Evolutionary conservation across 2,113 vertebrate species (phyloP).

Genomic region (Peromyscus polionotus): DNA sequence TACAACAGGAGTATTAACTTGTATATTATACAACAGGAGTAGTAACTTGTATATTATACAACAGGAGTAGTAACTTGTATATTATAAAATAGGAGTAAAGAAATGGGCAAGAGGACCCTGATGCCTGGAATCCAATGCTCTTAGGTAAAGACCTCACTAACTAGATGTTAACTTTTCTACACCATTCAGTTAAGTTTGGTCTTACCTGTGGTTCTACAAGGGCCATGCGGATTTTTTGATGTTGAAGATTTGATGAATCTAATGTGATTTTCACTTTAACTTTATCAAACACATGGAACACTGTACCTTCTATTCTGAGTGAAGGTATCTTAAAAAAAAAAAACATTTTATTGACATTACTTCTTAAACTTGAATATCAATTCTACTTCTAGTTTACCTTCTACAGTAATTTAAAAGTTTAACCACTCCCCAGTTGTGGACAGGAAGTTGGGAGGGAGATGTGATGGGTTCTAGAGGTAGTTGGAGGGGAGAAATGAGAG

Average conservation of each 20-base stretch:
- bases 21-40: background rate
- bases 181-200: background rate
- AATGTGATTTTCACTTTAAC: conserved; percentile 96
- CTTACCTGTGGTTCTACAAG: conserved; percentile 96
- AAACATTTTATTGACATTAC: conserved; percentile 9
- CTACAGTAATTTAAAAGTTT: conserved; percentile 37
- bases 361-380: background rate
- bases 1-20: background rate
- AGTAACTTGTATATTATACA: background rate
- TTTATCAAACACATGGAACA: conserved; percentile 94
- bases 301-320: conserved; percentile 93
- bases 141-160: background rate
- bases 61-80: background rate
- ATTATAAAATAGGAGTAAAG: background rate
- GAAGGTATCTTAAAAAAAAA: conserved; percentile 89
- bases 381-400: conserved; percentile 23
- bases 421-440: background rate
- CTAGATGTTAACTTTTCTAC: background rate
- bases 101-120: background rate
- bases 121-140: background rate
- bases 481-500: too few relatives aligned
- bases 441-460: background rate
- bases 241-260: conserved; percentile 97
- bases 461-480: too few relatives aligned
- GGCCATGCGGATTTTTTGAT: conserved; percentile 98